These are phyloP conservation scores for Sepiola atlantica DNA, from an alignment of 2,888 invertebrate species.

Conservation along the genomic window DNA sequence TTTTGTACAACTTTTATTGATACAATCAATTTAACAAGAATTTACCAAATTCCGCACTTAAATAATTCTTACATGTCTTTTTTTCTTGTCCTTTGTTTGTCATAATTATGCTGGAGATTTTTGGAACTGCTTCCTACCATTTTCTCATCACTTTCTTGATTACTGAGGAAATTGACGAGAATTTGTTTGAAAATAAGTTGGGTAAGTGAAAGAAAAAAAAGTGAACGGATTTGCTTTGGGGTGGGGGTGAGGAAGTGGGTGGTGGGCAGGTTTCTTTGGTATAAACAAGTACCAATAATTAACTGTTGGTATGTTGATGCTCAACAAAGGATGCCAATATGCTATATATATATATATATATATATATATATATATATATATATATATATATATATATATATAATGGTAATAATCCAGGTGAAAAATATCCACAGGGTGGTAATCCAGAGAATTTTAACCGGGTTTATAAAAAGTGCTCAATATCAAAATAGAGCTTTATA, in stretches of 20 bases:
- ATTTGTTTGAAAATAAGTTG: neutral
- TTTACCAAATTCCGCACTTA: neutral
- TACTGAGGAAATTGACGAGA: neutral
- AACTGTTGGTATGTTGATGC: neutral
- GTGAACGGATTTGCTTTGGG: neutral
- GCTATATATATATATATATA: too few species aligned
- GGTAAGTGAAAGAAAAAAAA: neutral
- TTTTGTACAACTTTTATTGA: neutral
- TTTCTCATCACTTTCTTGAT: slow-evolving; percentile 32
- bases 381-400: too few species aligned
- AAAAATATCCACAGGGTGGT: too few species aligned
- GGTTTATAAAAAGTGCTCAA: too few species aligned
- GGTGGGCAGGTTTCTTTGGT: neutral
- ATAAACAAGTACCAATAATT: neutral
- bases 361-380: too few species aligned
- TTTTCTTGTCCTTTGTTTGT: too few species aligned
- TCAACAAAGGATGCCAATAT: too few species aligned
- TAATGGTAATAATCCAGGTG: too few species aligned
- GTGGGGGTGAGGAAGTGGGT: neutral
- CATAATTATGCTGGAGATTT: neutral
- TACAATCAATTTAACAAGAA: neutral
- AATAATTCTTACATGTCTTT: neutral
- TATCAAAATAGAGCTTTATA: too few species aligned
- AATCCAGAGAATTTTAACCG: too few species aligned
- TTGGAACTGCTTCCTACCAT: neutral